These are phyloP conservation scores for Onychostruthus taczanowskii DNA, from an alignment of 2,113 vertebrate genomes.

Conservation along the genomic window DNA sequence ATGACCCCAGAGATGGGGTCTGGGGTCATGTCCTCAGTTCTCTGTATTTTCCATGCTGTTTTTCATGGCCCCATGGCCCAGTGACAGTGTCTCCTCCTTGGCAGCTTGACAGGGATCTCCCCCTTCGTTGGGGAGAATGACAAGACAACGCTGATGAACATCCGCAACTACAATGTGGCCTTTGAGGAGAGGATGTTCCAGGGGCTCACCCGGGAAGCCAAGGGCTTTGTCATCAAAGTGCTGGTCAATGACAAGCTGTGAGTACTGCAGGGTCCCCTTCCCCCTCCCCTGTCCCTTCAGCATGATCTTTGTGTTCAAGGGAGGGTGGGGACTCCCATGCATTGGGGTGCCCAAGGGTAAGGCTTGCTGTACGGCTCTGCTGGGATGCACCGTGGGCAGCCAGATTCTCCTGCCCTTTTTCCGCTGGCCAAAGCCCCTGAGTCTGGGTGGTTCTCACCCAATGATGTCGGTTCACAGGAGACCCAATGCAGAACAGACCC, in stretches of 20 bases:
- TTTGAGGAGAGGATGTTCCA: conserved; percentile 94
- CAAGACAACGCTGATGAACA: conserved; percentile 89
- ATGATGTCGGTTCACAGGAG: conserved; percentile 75
- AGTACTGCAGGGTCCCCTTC: conserved; percentile 50
- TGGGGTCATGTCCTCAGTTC: neutral
- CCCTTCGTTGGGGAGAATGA: conserved; percentile 95
- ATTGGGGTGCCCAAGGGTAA: neutral
- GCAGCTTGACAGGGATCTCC: conserved; percentile 92
- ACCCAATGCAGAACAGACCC: conserved; percentile 87
- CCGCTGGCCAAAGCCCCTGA: neutral
- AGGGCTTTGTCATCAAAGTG: conserved; percentile 96
- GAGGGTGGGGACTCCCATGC: neutral
- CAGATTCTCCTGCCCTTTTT: neutral
- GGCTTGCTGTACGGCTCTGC: neutral
- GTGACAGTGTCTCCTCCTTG: neutral
- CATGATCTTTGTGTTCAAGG: neutral
- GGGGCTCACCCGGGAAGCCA: conserved; percentile 89
- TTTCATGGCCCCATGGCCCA: neutral
- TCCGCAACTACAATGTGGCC: conserved; percentile 93
- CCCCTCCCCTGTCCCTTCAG: neutral
- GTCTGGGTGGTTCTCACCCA: neutral
- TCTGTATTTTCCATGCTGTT: neutral
- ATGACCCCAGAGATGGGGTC: neutral
- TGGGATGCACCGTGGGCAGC: neutral
- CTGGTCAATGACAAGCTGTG: conserved; percentile 91